Conservation (phyloP, 2,113 vertebrate genomes). For the Antechinus flavipes region DNA sequence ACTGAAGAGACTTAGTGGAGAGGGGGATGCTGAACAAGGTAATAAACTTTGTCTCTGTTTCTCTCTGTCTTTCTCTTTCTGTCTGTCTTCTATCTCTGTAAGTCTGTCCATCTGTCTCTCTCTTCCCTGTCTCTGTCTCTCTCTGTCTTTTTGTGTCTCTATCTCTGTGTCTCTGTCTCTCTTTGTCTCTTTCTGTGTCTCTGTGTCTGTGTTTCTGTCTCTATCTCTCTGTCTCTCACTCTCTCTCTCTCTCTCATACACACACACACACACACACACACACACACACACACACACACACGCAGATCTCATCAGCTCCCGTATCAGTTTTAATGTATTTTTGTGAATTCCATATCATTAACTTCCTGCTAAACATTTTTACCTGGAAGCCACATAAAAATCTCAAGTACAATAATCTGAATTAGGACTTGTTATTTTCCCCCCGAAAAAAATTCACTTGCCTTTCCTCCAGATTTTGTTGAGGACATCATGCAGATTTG, state of each 20-base stretch:
- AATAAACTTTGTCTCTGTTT: neutral
- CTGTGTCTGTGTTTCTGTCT: neutral
- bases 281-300: too few species aligned
- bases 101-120: too few species aligned
- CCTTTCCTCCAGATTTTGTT: neutral
- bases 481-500: neutral
- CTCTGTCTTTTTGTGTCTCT: too few species aligned
- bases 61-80: too few species aligned
- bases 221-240: too few species aligned
- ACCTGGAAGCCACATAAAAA: neutral
- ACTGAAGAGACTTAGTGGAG: neutral
- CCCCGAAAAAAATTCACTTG: neutral
- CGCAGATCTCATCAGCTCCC: neutral
- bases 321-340: neutral
- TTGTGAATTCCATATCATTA: neutral
- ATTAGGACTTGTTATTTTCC: neutral
- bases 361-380: neutral
- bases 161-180: too few species aligned
- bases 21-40: neutral
- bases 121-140: neutral
- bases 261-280: too few species aligned
- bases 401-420: neutral
- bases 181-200: too few species aligned
- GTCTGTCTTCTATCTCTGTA: too few species aligned
- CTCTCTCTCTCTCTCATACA: too few species aligned